phyloP scores from a whole-genome alignment of 2,888 invertebrate genomes.

The Chalcis sispes region DNA sequence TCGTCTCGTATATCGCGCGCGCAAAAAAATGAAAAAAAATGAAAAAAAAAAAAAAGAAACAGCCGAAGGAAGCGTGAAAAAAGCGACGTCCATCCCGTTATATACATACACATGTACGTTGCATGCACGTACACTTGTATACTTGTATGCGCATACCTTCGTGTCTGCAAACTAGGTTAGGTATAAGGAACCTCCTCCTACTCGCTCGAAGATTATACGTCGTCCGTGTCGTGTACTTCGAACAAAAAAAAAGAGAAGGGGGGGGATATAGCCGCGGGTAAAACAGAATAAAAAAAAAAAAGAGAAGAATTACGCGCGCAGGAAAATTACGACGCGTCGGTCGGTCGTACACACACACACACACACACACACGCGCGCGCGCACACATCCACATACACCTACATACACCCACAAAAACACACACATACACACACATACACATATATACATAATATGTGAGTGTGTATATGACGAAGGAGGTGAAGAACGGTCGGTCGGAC shows the following conservation, averaged over 20 bases:
- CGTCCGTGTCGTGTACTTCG: no score
- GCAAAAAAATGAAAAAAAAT: not conserved
- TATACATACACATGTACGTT: no score
- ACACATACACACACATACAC: not conserved
- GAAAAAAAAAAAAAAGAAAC: not conserved
- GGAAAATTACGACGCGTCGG: not conserved
- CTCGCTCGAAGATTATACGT: no score
- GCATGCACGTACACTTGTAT: no score
- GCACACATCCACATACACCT: not conserved
- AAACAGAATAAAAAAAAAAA: no score
- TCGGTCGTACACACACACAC: not conserved
- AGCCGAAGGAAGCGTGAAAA: not conserved
- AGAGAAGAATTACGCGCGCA: not conserved
- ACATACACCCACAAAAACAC: no score
- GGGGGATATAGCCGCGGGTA: not conserved
- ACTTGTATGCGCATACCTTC: no score
- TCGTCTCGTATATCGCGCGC: not conserved
- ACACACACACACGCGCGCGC: not conserved
- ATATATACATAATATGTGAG: no score
- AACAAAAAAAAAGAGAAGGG: no score
- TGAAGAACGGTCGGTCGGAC: constrained; percentile 14
- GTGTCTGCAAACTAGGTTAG: no score
- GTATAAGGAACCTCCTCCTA: no score
- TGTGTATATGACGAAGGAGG: not conserved
- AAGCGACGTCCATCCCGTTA: no score